phyloP scores from a whole-genome alignment of 2,888 invertebrate species.

The Gerris lacustris region DNA sequence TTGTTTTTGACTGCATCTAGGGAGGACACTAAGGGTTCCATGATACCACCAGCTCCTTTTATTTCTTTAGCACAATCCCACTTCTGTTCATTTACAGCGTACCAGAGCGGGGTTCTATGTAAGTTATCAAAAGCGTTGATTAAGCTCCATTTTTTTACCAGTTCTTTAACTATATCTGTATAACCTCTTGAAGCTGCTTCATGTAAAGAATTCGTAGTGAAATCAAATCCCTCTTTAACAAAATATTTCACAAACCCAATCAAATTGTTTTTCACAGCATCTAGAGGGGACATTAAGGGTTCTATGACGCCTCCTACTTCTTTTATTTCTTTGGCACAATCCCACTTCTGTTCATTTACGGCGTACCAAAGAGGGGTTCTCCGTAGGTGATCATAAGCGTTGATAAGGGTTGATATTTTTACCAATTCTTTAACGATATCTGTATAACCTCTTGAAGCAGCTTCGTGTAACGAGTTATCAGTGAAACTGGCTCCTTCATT shows the following conservation, averaged over 20 bases:
- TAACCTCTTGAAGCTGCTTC: background rate
- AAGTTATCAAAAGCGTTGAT: background rate
- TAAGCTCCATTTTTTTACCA: background rate
- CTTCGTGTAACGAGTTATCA: background rate
- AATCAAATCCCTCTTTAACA: no score
- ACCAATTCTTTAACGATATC: background rate
- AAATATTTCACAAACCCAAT: no score
- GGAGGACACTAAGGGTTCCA: background rate
- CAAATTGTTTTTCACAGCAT: no score
- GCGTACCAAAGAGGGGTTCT: background rate
- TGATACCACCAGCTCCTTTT: background rate
- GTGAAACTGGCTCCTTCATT: no score
- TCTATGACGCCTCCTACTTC: no score
- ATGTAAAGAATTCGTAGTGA: background rate
- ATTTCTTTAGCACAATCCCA: background rate
- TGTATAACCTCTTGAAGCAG: background rate
- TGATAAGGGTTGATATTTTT: background rate
- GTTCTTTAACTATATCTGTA: background rate
- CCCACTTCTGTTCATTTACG: background rate
- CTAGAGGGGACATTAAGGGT: no score
- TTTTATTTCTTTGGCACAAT: no score
- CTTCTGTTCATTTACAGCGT: background rate
- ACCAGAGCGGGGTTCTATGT: background rate
- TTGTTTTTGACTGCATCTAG: background rate
- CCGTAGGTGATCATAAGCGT: background rate